phyloP scores from a whole-genome alignment of 2,113 vertebrate genomes.

The Corythaeola cristata region DNA sequence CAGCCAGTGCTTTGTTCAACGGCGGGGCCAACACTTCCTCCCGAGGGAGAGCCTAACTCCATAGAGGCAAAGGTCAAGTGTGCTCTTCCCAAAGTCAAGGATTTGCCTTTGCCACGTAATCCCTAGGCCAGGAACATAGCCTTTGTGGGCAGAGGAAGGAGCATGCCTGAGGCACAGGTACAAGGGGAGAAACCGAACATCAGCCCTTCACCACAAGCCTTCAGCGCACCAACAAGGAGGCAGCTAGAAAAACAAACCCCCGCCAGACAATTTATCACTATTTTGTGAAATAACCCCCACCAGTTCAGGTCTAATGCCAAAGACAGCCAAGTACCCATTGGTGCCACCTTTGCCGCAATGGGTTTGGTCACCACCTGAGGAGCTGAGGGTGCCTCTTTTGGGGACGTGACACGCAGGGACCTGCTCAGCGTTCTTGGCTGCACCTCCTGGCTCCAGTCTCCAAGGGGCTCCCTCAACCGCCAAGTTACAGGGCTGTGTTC shows the following conservation, averaged over 20 bases:
- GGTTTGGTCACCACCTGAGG: no score
- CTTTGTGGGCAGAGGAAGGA: not conserved
- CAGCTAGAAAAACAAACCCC: not conserved
- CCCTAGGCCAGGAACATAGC: not conserved
- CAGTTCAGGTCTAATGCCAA: not conserved
- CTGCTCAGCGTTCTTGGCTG: not conserved
- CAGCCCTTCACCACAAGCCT: not conserved
- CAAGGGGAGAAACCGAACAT: not conserved
- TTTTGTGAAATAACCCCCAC: not conserved
- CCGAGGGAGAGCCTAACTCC: not conserved
- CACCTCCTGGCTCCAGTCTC: not conserved
- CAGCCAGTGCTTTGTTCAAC: not conserved
- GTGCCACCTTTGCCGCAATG: not conserved
- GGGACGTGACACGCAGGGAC: no score
- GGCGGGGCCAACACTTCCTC: slow-evolving; percentile 57
- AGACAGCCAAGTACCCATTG: not conserved
- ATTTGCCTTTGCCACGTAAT: slow-evolving; percentile 39
- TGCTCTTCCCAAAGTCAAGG: slow-evolving; percentile 60
- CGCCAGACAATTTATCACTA: not conserved
- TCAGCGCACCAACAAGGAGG: not conserved
- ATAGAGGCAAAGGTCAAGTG: slow-evolving; percentile 56
- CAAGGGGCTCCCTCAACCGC: not conserved
- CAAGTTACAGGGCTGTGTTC: not conserved
- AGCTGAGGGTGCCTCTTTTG: no score
- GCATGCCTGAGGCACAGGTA: not conserved